A percentile compares a stretch with the other conserved stretches of the same genome.
These are phyloP conservation scores for Tridacna gigas DNA, from an alignment of 2,888 invertebrate genomes.

Conservation along the genomic window DNA sequence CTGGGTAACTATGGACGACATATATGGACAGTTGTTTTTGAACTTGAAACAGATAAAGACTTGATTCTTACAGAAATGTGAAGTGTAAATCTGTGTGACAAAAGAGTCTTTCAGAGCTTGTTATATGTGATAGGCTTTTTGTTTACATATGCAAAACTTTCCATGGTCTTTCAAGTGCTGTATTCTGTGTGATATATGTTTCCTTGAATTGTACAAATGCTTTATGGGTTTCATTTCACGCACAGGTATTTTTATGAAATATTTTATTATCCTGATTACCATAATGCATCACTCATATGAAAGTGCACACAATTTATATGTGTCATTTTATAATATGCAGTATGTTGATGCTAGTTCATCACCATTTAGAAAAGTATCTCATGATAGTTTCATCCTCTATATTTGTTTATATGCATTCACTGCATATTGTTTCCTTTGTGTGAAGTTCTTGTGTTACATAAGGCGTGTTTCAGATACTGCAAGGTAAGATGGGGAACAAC, in stretches of 20 bases:
- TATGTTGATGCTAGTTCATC: conserved; percentile 22
- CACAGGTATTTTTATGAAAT: too few relatives aligned
- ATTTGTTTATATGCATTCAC: conserved; percentile 48
- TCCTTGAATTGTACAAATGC: too few relatives aligned
- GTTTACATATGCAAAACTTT: not conserved
- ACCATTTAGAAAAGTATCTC: conserved; percentile 13
- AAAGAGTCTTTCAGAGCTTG: not conserved
- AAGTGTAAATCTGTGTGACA: not conserved
- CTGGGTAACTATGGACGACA: conserved; percentile 63
- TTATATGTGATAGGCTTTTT: too few relatives aligned
- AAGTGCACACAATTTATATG: not conserved
- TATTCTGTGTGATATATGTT: too few relatives aligned
- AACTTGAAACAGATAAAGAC: not conserved
- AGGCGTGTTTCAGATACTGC: not conserved
- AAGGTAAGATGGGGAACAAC: too few relatives aligned
- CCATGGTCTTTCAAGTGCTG: not conserved
- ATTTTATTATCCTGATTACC: too few relatives aligned
- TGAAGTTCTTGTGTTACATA: conserved; percentile 6
- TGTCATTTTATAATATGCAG: not conserved
- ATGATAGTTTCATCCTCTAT: conserved; percentile 39
- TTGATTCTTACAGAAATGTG: too few relatives aligned
- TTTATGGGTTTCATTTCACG: too few relatives aligned
- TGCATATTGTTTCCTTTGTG: conserved; percentile 41
- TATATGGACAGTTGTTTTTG: conserved; percentile 46
- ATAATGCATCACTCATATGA: too few relatives aligned